phyloP scores from a whole-genome alignment of 2,113 vertebrate species.

The Elephas maximus region DNA sequence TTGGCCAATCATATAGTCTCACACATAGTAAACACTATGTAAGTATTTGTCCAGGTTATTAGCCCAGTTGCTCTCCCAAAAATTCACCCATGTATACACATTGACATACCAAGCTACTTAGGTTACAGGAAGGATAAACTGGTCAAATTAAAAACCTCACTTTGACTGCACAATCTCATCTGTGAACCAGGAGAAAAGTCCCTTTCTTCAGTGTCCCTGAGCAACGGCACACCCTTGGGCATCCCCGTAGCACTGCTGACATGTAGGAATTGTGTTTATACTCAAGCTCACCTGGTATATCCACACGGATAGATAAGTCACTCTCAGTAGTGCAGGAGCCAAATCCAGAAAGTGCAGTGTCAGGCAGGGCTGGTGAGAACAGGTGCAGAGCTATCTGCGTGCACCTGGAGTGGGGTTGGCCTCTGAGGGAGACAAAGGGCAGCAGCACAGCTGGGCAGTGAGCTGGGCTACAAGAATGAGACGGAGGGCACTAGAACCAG shows the following conservation, averaged over 20 bases:
- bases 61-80: background rate
- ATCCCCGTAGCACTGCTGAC: rapidly evolving
- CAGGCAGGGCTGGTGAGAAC: background rate
- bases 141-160: background rate
- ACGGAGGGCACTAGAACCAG: background rate
- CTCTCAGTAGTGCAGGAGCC: background rate
- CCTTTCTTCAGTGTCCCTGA: background rate
- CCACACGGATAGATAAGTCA: background rate
- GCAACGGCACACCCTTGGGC: background rate
- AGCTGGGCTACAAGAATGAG: background rate
- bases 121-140: background rate
- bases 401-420: background rate
- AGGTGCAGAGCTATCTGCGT: background rate
- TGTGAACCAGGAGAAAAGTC: background rate
- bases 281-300: background rate
- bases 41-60: background rate
- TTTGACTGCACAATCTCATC: background rate
- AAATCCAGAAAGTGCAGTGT: background rate
- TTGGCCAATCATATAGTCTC: background rate
- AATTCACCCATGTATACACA: rapidly evolving
- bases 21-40: background rate
- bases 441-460: no score
- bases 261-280: background rate
- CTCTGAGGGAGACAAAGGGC: background rate
- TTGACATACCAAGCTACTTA: background rate